Evolutionary conservation across 2,888 invertebrate genomes (phyloP).

Genomic region (Drosophila nr. fundita): DNA sequence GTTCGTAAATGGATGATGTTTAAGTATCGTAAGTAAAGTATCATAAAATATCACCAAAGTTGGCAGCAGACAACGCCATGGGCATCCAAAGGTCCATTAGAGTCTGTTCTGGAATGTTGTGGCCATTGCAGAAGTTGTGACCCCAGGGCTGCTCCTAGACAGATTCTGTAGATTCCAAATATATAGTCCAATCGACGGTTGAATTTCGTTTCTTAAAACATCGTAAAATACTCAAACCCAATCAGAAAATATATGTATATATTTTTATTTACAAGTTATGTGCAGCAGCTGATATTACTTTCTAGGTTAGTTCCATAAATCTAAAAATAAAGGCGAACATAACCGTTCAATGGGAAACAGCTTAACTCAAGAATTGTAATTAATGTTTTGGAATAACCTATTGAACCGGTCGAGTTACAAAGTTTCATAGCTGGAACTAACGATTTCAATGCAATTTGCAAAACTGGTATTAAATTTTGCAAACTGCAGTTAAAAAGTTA

Average conservation of each 20-base stretch:
- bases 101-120: background rate
- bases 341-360: background rate
- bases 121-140: background rate
- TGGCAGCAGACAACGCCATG: too few species aligned
- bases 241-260: background rate
- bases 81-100: background rate
- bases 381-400: conserved; percentile 17
- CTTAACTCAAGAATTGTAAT: conserved; percentile 2
- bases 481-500: conserved; percentile 53
- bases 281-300: background rate
- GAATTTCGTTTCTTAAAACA: background rate
- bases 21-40: background rate
- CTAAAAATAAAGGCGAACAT: background rate
- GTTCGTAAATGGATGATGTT: background rate
- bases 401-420: conserved; percentile 24
- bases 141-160: background rate
- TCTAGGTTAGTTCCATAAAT: background rate
- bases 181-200: too few species aligned
- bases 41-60: background rate
- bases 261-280: background rate
- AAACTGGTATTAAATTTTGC: conserved; percentile 48
- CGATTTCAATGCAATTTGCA: conserved; percentile 40
- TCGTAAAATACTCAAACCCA: background rate
- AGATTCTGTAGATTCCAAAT: background rate
- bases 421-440: conserved; percentile 10